Evolutionary conservation across 2,888 invertebrate species (phyloP), one percentile per base, ranked within the genome.

Genomic region (Agonum fuliginosum): DNA sequence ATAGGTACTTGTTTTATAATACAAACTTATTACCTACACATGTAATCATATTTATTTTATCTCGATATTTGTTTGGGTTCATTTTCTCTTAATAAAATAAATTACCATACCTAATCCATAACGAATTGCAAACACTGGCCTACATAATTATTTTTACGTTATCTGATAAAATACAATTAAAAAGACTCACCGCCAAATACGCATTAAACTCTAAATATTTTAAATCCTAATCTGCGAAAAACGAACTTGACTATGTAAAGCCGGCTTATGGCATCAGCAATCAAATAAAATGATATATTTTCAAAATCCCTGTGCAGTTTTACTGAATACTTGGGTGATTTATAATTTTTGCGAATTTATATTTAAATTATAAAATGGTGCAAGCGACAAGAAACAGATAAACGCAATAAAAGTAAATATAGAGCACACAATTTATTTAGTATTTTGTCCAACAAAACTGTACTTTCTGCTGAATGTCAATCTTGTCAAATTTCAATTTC

Each of bases 171-270:
- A 48, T 22, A 27, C 54, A 54, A 54, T 54, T 54, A 54, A 54
- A 37, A 37, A 54, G 54, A 54, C 22, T 10, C 24, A 24, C 2
- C 24, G 12, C n/a, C 22, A 20, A 54, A 48, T 14, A 22, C 12
- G 24, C 54, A 22, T 54, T 54, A 54, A 54, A 24, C 24, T 24
- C 54, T 37, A 54, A 54, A 54, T 54, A 54, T 54, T 54, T 24
- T 3, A 22, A 24, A 24, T 10, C 24, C 24, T 54, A 54, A 54
- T 54, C 54, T 54, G 24, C 24, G 12, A 22, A 54, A 54, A 54
- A 54, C 22, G 54, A 54, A 54, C 24, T 27, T 24, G 24, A 54
- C 54, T 54, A 54, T 54, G 54, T 24, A 54, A 54, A 54, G 54
- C 54, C 54, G 54, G 54, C 54, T 54, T 54, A 54, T 24, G 54